Evolutionary conservation across 2,888 invertebrate genomes (phyloP).

Genomic region (Ctenicera cuprea): DNA sequence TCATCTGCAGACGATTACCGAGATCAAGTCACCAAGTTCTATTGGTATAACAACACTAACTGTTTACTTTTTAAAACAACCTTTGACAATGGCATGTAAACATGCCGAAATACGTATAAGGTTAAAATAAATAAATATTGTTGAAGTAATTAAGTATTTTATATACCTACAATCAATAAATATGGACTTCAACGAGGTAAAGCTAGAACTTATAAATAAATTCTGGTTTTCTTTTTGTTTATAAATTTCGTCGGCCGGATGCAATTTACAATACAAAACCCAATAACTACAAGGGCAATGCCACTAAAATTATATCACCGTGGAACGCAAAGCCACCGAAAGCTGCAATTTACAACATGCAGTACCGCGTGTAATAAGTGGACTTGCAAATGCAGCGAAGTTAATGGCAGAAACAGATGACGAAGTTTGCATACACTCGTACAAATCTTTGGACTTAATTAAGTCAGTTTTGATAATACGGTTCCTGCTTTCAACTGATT

Average conservation of each 20-base stretch:
- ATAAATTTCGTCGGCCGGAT: neutral
- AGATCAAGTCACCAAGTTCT: too few species aligned
- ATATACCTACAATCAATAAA: too few species aligned
- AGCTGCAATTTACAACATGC: constrained; percentile 14
- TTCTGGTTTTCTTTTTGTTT: too few species aligned
- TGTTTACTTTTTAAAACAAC: too few species aligned
- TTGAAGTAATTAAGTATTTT: too few species aligned
- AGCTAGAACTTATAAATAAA: too few species aligned
- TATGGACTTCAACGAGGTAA: too few species aligned
- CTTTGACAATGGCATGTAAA: too few species aligned
- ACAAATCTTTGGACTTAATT: constrained; percentile 6
- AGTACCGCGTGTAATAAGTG: constrained; percentile 16
- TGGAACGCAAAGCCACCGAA: constrained; percentile 10
- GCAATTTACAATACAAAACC: constrained; percentile 11
- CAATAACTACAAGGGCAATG: constrained; percentile 4
- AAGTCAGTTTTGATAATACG: constrained; percentile 17
- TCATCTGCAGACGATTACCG: too few species aligned
- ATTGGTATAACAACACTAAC: too few species aligned
- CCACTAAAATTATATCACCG: constrained; percentile 20
- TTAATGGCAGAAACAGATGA: constrained; percentile 22
- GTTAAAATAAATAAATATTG: too few species aligned
- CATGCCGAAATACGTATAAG: too few species aligned
- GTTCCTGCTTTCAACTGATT: constrained; percentile 19
- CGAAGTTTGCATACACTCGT: constrained; percentile 25
- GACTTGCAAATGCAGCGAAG: constrained; percentile 20